Evolutionary conservation across 2,113 vertebrate species (phyloP), one percentile per base, ranked within the genome.

Genomic region (Electrona antarctica): DNA sequence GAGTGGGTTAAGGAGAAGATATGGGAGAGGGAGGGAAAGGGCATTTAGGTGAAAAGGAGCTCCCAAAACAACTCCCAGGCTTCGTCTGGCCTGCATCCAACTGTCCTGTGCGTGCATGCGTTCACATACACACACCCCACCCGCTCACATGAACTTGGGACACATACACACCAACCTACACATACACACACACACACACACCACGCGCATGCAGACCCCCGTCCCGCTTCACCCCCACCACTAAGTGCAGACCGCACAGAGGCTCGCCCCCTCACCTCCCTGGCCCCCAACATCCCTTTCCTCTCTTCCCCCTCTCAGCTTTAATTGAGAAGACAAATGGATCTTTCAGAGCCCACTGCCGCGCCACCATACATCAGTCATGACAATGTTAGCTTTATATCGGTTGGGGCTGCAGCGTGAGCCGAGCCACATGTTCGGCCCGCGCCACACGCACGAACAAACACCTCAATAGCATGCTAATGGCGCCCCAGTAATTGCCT

Each of bases 261-360:
- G 90, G 91, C 91, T 88, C 91, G 81, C 84, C 85, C 76, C 77
- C 84, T 85, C 86, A 84, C 90, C 87, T 87, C 88, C 85, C 86
- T 82, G 75, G 78, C 87, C 86, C 87, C 87, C 21, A 21, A 87
- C 88, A 90, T 91, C 85, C 87, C 85, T 62, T 88, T 84, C 83
- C 88, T 89, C 85, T 87, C 87, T 86, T 82, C 84, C 88, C 83
- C 87, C 90, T 75, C 87, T 92, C 90, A 77, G 46, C 83, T 92
- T 91, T 90, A 89, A 91, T 93, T 94, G 84, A 89, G 89, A 92
- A 91, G 92, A 88, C 85, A 93, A 94, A 91, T 93, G 92, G 92
- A 94, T 93, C 90, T 91, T 90, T 89, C 91, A 93, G 90, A 91
- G 92, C 86, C 67, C 8, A 85, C 71, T 82, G 89, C 60, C 89